These are phyloP conservation scores for Knipowitschia caucasica DNA, from an alignment of 2,797 vertebrate species.

Conservation along the genomic window DNA sequence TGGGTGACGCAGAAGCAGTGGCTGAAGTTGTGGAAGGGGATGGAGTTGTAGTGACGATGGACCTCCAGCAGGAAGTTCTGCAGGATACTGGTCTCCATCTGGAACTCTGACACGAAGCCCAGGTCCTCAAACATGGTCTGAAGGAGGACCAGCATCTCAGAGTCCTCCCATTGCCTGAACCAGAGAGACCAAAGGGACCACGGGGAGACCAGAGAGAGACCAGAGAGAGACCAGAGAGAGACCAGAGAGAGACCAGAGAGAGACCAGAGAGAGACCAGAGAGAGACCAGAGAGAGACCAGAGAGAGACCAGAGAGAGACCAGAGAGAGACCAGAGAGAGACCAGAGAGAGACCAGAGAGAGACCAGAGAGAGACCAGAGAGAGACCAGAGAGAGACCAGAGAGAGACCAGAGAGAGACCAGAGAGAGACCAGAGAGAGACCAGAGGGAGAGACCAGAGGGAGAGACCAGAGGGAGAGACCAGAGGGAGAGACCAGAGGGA, in stretches of 20 bases:
- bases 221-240: background rate
- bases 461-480: background rate
- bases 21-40: slow-evolving; percentile 94
- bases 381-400: background rate
- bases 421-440: background rate
- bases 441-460: background rate
- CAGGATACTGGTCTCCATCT: slow-evolving; percentile 59
- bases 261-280: background rate
- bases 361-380: too few relatives aligned
- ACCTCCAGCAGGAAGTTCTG: slow-evolving; percentile 68
- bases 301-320: too few relatives aligned
- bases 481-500: background rate
- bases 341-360: background rate
- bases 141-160: slow-evolving; percentile 71
- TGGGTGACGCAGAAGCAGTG: slow-evolving; percentile 94
- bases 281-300: background rate
- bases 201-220: slow-evolving; percentile 2
- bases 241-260: background rate
- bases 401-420: too few relatives aligned
- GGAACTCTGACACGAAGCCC: slow-evolving; percentile 62
- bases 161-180: slow-evolving; percentile 71
- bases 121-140: slow-evolving; percentile 71
- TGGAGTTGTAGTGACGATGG: slow-evolving; percentile 82
- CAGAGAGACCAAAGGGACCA: background rate
- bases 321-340: background rate